Evolutionary conservation across 1,140 invertebrate species (phyloP).

Genomic region (Drosophila oshimai): DNA sequence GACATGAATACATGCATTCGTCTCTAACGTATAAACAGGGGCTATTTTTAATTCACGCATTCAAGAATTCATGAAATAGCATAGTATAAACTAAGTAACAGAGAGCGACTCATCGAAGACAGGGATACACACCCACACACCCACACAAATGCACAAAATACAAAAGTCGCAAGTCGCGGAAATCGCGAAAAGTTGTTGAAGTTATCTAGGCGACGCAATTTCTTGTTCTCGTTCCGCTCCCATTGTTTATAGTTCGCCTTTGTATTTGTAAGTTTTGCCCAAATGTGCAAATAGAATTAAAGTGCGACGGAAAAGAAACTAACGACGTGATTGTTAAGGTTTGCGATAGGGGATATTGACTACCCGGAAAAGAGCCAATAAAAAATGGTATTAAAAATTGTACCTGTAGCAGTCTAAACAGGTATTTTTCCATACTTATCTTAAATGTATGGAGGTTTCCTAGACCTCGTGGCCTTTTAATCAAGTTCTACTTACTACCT

Average conservation of each 20-base stretch:
- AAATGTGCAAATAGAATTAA: conserved; percentile 76
- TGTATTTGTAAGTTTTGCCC: conserved; percentile 49
- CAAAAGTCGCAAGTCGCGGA: conserved; percentile 54
- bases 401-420: no score
- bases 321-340: background rate
- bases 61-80: no score
- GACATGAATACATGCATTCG: no score
- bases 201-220: conserved; percentile 43
- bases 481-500: no score
- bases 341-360: background rate
- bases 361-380: no score
- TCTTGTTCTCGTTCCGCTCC: conserved; percentile 41
- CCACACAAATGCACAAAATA: conserved; percentile 12
- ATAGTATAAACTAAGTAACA: no score
- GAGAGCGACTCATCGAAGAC: background rate
- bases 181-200: conserved; percentile 62
- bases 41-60: no score
- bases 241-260: conserved; percentile 59
- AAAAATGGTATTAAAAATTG: background rate
- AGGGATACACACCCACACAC: conserved; percentile 7
- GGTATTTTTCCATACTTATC: no score
- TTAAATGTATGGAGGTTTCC: no score
- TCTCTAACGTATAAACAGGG: no score
- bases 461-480: no score
- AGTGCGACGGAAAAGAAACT: conserved; percentile 42